Evolutionary conservation across 2,888 invertebrate genomes (phyloP), one percentile per base, ranked within the genome.

Genomic region (Agelastica alni): DNA sequence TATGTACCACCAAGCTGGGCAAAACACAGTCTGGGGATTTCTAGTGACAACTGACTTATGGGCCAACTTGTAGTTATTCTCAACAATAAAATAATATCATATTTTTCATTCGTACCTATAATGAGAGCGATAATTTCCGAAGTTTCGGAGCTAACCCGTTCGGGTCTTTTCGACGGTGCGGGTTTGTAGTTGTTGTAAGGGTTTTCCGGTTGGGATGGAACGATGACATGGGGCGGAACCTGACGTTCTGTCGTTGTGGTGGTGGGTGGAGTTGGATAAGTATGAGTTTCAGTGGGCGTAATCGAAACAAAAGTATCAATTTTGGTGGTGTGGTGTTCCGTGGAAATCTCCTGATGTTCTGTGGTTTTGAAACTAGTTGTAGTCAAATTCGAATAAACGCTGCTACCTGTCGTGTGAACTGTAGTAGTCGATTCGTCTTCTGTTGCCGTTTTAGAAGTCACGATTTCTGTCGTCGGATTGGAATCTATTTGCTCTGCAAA

Each of bases 71-170:
- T n/a, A n/a, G n/a, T n/a, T n/a, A n/a, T n/a, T n/a, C n/a, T n/a
- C n/a, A n/a, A n/a, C n/a, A n/a, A n/a, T n/a, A n/a, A n/a, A n/a
- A n/a, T n/a, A n/a, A n/a, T n/a, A n/a, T n/a, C n/a, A n/a, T n/a
- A n/a, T n/a, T n/a, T n/a, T n/a, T n/a, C n/a, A n/a, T n/a, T n/a
- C n/a, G n/a, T n/a, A 46, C 55, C 90, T 52, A 93, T 89, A 53
- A 93, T 88, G 68, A 93, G 80, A 3, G 89, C 88, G 1, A 86
- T 85, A 68, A 85, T 85, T 69, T 88, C 88, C 26, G 87, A 86
- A 46, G 86, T 85, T 67, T 87, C 86, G 7, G 87, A 85, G 54
- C 81, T 85, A 60, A 85, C 84, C 58, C 83, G 75, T 37, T 82
- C 80, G 39, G 70, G 64, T 37, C 71, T 69, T 46, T 70, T 75